These are phyloP conservation scores for Tinea pellionella DNA, from an alignment of 2,888 invertebrate species.

Conservation along the genomic window DNA sequence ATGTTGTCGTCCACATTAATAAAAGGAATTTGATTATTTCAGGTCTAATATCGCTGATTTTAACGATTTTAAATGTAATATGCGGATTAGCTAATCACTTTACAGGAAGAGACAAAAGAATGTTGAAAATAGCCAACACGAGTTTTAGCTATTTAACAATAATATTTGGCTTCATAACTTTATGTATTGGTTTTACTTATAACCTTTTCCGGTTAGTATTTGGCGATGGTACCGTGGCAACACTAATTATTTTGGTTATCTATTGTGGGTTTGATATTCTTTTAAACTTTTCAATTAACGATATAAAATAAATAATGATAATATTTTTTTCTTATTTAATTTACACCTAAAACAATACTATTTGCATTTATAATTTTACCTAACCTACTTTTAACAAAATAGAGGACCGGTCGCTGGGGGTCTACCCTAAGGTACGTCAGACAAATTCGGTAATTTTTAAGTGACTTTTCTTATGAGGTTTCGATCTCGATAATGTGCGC, in stretches of 20 bases:
- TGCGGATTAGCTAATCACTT: constrained; percentile 15
- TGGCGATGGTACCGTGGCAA: neutral
- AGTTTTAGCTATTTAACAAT: constrained; percentile 10
- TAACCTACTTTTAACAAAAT: too few species aligned
- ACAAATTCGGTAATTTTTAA: too few species aligned
- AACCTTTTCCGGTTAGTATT: neutral
- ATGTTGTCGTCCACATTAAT: neutral
- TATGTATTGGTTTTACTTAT: constrained; percentile 15
- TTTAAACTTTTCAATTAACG: neutral
- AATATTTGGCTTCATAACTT: constrained; percentile 5
- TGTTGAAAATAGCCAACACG: constrained; percentile 13
- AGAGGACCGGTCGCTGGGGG: too few species aligned
- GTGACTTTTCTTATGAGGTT: too few species aligned
- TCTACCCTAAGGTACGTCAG: too few species aligned
- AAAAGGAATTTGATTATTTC: constrained; percentile 9
- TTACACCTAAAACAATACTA: too few species aligned
- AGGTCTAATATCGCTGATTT: constrained; percentile 15
- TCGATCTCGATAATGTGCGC: too few species aligned
- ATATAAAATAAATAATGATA: neutral
- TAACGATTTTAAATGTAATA: constrained; percentile 12
- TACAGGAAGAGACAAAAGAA: neutral
- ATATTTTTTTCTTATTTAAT: neutral
- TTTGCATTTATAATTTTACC: too few species aligned
- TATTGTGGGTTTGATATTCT: neutral
- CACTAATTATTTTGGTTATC: constrained; percentile 9